Conservation (phyloP, 2,113 vertebrate genomes). For the Bungarus multicinctus region DNA sequence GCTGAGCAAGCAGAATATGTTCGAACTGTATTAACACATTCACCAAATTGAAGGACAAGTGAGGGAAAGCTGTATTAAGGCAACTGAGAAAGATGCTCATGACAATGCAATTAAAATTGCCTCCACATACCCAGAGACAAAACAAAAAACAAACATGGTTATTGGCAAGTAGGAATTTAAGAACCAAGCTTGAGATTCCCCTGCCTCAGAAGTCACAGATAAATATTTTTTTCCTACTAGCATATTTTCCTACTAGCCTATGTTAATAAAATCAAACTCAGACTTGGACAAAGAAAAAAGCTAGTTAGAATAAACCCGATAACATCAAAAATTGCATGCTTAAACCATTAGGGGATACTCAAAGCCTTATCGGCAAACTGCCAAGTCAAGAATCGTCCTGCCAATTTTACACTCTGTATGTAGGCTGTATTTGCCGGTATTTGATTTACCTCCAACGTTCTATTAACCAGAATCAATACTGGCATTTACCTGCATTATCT, state of each 20-base stretch:
- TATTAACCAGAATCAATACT: constrained; percentile 8
- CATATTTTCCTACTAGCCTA: neutral
- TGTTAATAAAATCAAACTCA: neutral
- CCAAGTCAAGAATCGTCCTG: neutral
- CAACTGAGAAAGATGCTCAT: neutral
- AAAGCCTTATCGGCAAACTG: neutral
- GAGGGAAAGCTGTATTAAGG: neutral
- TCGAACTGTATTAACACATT: neutral
- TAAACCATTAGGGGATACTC: neutral
- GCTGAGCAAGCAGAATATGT: neutral
- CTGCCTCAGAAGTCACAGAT: neutral
- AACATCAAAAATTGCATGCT: neutral
- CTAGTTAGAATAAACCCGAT: neutral
- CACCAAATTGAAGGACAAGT: neutral
- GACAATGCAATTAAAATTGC: neutral
- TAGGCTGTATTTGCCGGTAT: neutral
- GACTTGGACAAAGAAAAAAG: neutral
- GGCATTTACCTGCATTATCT: constrained; percentile 10
- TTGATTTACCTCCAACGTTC: neutral
- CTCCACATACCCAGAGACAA: neutral
- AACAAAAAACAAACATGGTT: neutral
- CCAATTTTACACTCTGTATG: neutral
- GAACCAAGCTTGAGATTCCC: neutral
- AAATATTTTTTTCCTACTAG: neutral
- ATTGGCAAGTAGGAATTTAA: neutral